These are phyloP conservation scores for Chlorospingus semifuscus DNA, from an alignment of 2,797 vertebrate species.

Conservation along the genomic window DNA sequence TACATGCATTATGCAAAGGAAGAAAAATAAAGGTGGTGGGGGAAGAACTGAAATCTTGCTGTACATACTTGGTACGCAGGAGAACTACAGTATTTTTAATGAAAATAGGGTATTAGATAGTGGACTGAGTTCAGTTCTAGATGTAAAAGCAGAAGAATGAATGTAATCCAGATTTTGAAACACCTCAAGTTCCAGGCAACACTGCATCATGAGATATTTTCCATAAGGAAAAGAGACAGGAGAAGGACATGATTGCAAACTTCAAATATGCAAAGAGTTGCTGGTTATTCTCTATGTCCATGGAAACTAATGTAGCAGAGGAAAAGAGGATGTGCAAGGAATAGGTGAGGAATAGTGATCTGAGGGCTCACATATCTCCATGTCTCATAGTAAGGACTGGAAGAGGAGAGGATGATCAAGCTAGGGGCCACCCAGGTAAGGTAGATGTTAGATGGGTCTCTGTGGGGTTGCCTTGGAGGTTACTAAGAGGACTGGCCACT, in stretches of 20 bases:
- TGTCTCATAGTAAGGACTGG: neutral
- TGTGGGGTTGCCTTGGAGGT: neutral
- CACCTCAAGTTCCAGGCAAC: neutral
- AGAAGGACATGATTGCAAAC: neutral
- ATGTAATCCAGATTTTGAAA: neutral
- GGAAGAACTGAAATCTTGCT: neutral
- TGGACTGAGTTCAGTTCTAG: neutral
- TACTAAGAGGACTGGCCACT: neutral
- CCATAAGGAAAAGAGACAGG: neutral
- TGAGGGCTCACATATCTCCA: neutral
- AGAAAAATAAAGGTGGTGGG: accelerated
- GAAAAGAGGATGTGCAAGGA: neutral
- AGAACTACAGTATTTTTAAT: neutral
- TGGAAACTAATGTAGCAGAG: neutral
- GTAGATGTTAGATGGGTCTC: neutral
- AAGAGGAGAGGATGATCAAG: neutral
- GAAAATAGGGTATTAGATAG: neutral
- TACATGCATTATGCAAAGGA: neutral
- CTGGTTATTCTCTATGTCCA: neutral
- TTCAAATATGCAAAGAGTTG: neutral
- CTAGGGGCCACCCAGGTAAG: neutral
- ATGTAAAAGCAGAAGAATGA: neutral
- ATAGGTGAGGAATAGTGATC: neutral
- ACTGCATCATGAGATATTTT: neutral
- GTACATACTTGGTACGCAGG: neutral